These are phyloP conservation scores for Andrena fulva DNA, from an alignment of 2,888 invertebrate genomes.

Conservation along the genomic window DNA sequence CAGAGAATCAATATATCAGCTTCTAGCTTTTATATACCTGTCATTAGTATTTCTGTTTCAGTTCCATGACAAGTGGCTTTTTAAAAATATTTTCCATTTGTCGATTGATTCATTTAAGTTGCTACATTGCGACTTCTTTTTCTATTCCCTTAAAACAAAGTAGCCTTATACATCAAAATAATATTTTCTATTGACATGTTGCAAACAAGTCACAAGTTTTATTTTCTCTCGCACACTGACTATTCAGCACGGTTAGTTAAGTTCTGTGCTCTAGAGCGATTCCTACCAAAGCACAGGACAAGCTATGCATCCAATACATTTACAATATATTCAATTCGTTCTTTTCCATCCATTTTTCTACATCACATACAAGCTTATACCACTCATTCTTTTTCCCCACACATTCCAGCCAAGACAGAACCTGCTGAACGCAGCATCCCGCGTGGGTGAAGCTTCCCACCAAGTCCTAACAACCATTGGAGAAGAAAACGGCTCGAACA, in stretches of 20 bases:
- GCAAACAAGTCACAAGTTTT: background rate
- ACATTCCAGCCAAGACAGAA: constrained; percentile 92
- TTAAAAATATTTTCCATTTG: background rate
- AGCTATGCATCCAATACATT: too few relatives aligned
- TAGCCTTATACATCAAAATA: background rate
- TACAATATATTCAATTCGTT: background rate
- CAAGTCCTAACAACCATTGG: constrained; percentile 97
- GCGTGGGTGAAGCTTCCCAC: constrained; percentile 98
- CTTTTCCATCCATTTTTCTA: background rate
- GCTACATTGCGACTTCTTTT: background rate
- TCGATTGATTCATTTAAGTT: constrained; percentile 5
- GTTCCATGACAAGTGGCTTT: constrained; percentile 17
- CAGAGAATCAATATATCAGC: constrained; percentile 8
- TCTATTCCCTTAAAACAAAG: background rate
- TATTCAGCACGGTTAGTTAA: background rate
- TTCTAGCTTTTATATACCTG: background rate
- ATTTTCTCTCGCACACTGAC: background rate
- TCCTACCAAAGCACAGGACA: background rate
- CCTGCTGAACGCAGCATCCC: constrained; percentile 96
- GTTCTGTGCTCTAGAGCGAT: background rate
- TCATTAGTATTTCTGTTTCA: background rate
- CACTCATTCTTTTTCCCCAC: background rate
- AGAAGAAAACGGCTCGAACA: constrained; percentile 94
- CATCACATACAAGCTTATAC: background rate
- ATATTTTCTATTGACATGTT: background rate